phyloP scores from a whole-genome alignment of 2,888 invertebrate species.

The Acleris holmiana region DNA sequence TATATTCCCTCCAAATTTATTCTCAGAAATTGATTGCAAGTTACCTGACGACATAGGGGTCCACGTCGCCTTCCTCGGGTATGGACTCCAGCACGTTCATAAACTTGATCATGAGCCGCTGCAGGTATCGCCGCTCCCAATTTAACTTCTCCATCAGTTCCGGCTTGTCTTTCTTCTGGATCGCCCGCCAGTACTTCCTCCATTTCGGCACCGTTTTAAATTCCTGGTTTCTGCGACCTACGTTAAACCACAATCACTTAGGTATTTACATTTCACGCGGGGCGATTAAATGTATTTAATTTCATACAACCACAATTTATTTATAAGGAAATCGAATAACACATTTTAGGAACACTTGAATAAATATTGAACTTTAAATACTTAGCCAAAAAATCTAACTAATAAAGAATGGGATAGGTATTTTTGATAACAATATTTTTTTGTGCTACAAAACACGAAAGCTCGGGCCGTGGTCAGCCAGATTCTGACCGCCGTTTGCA shows the following conservation, averaged over 20 bases:
- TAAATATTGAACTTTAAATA: too few relatives aligned
- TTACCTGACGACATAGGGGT: conserved; percentile 82
- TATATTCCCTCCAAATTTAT: too few relatives aligned
- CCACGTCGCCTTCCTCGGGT: conserved; percentile 85
- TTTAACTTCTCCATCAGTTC: conserved; percentile 87
- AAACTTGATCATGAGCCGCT: conserved; percentile 93
- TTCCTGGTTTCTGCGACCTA: conserved; percentile 93
- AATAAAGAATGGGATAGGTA: too few relatives aligned
- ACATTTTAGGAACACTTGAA: too few relatives aligned
- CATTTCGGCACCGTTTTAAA: conserved; percentile 94
- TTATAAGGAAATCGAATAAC: too few relatives aligned
- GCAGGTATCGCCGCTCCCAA: conserved; percentile 95
- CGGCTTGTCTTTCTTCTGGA: conserved; percentile 93
- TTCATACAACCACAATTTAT: too few relatives aligned
- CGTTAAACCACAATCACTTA: neutral
- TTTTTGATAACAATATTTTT: too few relatives aligned
- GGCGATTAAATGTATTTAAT: too few relatives aligned
- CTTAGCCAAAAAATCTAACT: too few relatives aligned
- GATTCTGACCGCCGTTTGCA: too few relatives aligned
- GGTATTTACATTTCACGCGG: neutral
- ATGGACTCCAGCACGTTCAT: conserved; percentile 91
- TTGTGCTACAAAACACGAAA: too few relatives aligned
- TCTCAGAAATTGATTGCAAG: neutral
- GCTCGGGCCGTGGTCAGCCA: too few relatives aligned
- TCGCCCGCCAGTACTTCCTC: conserved; percentile 95